Evolutionary conservation across 2,113 vertebrate species (phyloP).

Genomic region (Gallinago media): DNA sequence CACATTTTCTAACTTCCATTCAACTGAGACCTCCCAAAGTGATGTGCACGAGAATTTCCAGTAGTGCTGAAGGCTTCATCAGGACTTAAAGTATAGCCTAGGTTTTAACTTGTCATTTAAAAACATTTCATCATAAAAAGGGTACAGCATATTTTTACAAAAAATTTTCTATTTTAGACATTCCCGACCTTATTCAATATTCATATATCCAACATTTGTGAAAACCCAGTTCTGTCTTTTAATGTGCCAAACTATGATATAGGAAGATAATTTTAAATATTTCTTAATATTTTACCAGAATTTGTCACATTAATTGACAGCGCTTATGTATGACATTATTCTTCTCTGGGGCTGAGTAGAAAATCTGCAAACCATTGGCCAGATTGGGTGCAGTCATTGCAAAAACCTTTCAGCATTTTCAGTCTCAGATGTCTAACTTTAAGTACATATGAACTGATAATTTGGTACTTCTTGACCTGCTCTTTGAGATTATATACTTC

Average conservation of each 20-base stretch:
- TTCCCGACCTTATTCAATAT: background rate
- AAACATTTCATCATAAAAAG: fast-evolving
- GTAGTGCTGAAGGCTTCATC: too few species aligned
- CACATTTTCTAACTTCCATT: background rate
- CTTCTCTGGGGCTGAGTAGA: background rate
- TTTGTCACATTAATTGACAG: background rate
- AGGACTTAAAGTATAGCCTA: background rate
- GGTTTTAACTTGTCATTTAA: background rate
- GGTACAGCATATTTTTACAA: background rate
- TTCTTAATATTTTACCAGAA: background rate
- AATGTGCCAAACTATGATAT: background rate
- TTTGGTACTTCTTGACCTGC: background rate
- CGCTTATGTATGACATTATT: background rate
- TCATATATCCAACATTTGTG: background rate
- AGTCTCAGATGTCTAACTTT: background rate
- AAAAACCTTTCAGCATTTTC: background rate
- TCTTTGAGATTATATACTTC: background rate
- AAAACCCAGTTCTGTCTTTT: background rate
- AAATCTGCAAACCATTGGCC: background rate
- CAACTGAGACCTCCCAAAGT: background rate
- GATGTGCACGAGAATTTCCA: background rate
- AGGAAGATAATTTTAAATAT: background rate
- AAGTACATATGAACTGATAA: background rate
- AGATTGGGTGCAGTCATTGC: background rate
- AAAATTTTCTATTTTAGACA: background rate